Evolutionary conservation across 2,113 vertebrate genomes (phyloP), one percentile per base, ranked within the genome.

Genomic region (Zingel zingel): DNA sequence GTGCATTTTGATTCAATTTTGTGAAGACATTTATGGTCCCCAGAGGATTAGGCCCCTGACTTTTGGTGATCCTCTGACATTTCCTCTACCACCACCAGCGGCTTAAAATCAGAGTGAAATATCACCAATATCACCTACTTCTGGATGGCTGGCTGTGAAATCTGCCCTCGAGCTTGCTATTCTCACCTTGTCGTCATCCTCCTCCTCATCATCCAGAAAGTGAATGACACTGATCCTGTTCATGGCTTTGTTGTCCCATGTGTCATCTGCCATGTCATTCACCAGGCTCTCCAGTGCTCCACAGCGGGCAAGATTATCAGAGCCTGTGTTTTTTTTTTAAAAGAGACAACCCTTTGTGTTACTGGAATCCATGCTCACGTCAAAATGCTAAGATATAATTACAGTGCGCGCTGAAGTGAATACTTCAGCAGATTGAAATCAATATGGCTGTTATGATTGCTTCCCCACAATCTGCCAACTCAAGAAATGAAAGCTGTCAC

Each of bases 211-310:
- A 63, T 99, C 97, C 73, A 98, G 79, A 91, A 99, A 99, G 65
- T 97, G 97, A 93, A 99, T 99, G 85, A 97, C 96, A 74, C 98
- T 99, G 94, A 96, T 97, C 93, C 98, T 94, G 86, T 99, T 96
- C 56, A 94, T 83, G 3, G 97, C 94, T 45, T 91, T 94, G 86
- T 95, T 94, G 27, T 97, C 97, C 98, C 98, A 99, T 1, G 96
- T 94, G 87, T 99, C 98, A 1, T 99, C 97, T 2, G 95, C 94
- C 93, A 96, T 92, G 18, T 97, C 97, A 9, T 94, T 96, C 71
- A 99, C 97, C 83, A 99, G 87, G 87, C 94, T 99, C 92, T 99
- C 97, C 89, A 99, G 84, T 0, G 95, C 98, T 14, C 97, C 97
- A 14, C 96, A 99, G 82, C 98, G 97, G 15, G 97, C 95, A 15